Evolutionary conservation across 2,113 vertebrate species (phyloP).

Genomic region (mouse (Mus musculus)): DNA sequence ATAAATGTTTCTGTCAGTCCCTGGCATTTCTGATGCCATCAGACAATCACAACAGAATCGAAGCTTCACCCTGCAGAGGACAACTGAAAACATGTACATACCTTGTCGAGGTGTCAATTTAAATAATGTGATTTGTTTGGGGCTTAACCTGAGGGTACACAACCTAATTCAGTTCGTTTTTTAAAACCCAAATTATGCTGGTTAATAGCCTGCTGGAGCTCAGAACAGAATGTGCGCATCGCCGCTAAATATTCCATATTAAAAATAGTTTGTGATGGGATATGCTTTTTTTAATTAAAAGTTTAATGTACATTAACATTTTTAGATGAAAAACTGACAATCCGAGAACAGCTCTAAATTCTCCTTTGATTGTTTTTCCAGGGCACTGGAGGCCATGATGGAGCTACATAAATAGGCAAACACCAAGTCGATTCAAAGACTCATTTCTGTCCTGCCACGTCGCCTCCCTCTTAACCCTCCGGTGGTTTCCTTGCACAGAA

Average conservation of each 20-base stretch:
- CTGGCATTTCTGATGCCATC: constrained; percentile 74
- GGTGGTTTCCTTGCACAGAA: constrained; percentile 29
- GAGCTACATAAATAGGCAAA: constrained; percentile 80
- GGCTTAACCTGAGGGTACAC: constrained; percentile 73
- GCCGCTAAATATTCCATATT: constrained; percentile 80
- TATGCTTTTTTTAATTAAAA: constrained; percentile 88
- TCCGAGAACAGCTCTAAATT: constrained; percentile 85
- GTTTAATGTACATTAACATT: constrained; percentile 87
- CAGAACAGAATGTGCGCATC: constrained; percentile 72
- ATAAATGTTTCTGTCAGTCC: constrained; percentile 60
- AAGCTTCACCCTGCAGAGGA: constrained; percentile 47
- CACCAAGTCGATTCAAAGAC: constrained; percentile 76
- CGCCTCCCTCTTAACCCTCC: constrained; percentile 11
- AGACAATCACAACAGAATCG: constrained; percentile 60
- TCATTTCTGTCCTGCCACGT: constrained; percentile 71
- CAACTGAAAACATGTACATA: neutral
- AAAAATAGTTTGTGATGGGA: constrained; percentile 84
- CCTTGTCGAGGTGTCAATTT: constrained; percentile 33
- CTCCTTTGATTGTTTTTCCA: constrained; percentile 84
- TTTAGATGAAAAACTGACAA: constrained; percentile 87
- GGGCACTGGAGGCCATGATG: constrained; percentile 79
- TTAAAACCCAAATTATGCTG: constrained; percentile 71
- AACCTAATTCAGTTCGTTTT: constrained; percentile 71
- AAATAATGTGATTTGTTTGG: constrained; percentile 54
- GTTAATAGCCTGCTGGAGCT: constrained; percentile 76